Percentiles rank a stretch among this genome's conserved stretches.
Conservation (phyloP, 2,113 vertebrate genomes). For the sheep (Ovis aries) region DNA sequence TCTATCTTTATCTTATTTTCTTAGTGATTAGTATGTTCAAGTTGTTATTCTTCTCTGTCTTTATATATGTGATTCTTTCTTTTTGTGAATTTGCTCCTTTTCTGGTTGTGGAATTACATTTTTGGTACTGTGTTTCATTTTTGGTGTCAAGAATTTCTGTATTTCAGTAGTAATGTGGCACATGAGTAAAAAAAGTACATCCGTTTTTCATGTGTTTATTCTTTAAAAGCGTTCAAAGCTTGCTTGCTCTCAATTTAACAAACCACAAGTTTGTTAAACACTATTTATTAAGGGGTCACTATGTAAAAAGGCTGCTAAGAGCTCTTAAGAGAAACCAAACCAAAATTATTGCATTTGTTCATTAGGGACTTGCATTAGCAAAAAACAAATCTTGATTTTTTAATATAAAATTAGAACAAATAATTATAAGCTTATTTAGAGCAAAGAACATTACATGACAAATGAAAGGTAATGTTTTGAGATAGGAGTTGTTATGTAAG, state of each 20-base stretch:
- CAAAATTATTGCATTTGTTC: background rate
- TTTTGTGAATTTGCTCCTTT: background rate
- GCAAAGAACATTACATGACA: background rate
- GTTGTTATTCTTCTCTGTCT: background rate
- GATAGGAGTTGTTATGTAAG: background rate
- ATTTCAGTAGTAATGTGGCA: background rate
- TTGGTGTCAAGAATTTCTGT: background rate
- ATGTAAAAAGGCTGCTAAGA: background rate
- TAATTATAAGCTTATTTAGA: background rate
- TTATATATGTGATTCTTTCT: slow-evolving; percentile 6
- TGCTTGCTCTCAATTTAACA: background rate
- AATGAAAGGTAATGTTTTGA: background rate
- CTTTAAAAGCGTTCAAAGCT: background rate
- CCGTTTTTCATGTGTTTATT: background rate
- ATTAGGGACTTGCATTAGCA: background rate
- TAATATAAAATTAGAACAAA: background rate
- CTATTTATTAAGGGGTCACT: background rate
- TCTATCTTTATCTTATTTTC: slow-evolving; percentile 59
- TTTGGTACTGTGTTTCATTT: background rate
- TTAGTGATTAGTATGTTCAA: slow-evolving; percentile 22
- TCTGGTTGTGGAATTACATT: background rate
- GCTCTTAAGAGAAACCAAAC: background rate
- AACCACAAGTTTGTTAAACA: background rate
- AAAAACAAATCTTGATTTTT: background rate
- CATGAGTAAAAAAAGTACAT: background rate